These are phyloP conservation scores for Callyntrura guangdongensis DNA, from an alignment of 2,888 invertebrate genomes.

Conservation along the genomic window DNA sequence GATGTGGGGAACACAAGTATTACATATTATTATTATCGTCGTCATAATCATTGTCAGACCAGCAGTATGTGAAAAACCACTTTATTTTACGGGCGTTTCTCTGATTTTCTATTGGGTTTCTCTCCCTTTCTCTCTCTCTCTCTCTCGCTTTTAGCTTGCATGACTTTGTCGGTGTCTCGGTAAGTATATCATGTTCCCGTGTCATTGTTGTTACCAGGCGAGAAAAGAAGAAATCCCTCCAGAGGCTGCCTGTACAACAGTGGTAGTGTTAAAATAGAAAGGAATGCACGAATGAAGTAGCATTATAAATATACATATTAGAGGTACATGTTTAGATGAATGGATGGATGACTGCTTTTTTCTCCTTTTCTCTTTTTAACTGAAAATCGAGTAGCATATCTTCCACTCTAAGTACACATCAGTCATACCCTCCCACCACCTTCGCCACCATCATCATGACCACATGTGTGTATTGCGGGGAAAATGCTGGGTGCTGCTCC, in stretches of 20 bases:
- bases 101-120: background rate
- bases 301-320: background rate
- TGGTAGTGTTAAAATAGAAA: background rate
- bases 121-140: background rate
- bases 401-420: background rate
- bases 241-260: background rate
- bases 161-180: no score
- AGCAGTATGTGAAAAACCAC: slow-evolving; percentile 41
- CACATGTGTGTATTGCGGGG: slow-evolving; percentile 22
- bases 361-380: slow-evolving; percentile 10
- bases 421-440: background rate
- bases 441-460: slow-evolving; percentile 28
- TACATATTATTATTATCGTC: slow-evolving; percentile 2
- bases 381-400: background rate
- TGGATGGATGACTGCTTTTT: slow-evolving; percentile 34
- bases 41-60: background rate
- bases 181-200: background rate
- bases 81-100: slow-evolving; percentile 27
- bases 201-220: slow-evolving; percentile 17
- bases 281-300: slow-evolving; percentile 11
- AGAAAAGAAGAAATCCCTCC: background rate
- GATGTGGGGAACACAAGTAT: slow-evolving; percentile 3
- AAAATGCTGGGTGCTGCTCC: background rate
- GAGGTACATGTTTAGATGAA: slow-evolving; percentile 2
- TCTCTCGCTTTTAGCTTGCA: no score